Percentiles rank a stretch among this genome's conserved stretches.
These are phyloP conservation scores for Myopa tessellatipennis DNA, from an alignment of 2,888 invertebrate genomes.

Conservation along the genomic window DNA sequence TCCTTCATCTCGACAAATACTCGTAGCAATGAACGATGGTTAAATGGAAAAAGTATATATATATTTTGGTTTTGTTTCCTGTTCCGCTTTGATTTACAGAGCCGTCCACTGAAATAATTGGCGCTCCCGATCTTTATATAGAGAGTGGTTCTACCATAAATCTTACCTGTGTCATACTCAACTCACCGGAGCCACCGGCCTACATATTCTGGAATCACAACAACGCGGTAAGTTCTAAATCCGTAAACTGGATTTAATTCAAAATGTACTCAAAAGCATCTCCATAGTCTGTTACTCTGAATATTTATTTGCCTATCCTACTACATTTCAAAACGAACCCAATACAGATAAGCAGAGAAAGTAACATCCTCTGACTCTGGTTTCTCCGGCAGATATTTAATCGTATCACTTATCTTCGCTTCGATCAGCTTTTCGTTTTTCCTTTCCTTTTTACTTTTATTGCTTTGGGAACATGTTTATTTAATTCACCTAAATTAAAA, in stretches of 20 bases:
- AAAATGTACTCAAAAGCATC: too few species aligned
- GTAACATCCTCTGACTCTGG: too few species aligned
- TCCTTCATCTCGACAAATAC: background rate
- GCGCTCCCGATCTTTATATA: constrained; percentile 91
- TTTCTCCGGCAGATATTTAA: background rate
- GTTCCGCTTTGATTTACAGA: constrained; percentile 71
- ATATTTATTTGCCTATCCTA: too few species aligned
- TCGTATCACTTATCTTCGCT: background rate
- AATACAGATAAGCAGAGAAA: too few species aligned
- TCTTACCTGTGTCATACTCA: constrained; percentile 90
- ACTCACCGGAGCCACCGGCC: constrained; percentile 92
- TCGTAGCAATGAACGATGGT: background rate
- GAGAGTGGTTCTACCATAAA: constrained; percentile 94
- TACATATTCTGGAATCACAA: constrained; percentile 97
- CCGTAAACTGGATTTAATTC: too few species aligned
- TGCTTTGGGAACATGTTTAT: too few species aligned
- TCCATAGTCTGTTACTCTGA: too few species aligned
- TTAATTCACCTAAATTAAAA: too few species aligned
- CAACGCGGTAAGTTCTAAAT: constrained; percentile 79
- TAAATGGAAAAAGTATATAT: background rate
- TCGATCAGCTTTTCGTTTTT: background rate
- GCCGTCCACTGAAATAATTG: constrained; percentile 91
- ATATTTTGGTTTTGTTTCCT: background rate
- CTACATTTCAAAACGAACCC: too few species aligned
- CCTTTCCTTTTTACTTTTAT: too few species aligned